Evolutionary conservation across 2,888 invertebrate genomes (phyloP), one percentile per base, ranked within the genome.

Genomic region (Notocelia uddmanniana): DNA sequence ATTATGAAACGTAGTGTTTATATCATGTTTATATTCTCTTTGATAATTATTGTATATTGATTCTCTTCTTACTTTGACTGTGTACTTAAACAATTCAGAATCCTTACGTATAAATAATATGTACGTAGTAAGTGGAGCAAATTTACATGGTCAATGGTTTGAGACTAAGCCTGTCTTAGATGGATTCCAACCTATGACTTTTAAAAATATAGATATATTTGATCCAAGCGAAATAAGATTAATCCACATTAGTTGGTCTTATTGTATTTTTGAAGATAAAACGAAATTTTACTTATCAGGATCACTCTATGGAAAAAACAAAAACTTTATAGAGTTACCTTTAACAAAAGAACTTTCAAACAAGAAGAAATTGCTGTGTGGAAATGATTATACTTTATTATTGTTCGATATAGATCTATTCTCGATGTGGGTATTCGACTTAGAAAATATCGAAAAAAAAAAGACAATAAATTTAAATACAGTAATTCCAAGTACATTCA

Each of bases 91-190:
- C 41, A 41, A 3, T 41, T 31, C 5, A 31, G 8, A 31, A 31
- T 0, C 3, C 31, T 31, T 41, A 41, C 15, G 41, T 41, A 1
- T 31, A 0, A n/a, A 6, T 10, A 70, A 11, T 41, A 81, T 87
- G 83, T 87, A 83, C 77, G 79, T 77, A 73, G 85, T 89, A 69
- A 76, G 89, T 13, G 94, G 94, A 21, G 85, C 86, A 31, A 94
- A 94, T 82, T 76, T 93, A 77, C 92, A 92, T 77, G 87, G 88
- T 2, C 94, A 94, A 72, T 94, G 94, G 94, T 78, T 83, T 73
- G 76, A 74, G 19, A 74, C 79, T 0, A 78, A 84, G 50, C 68
- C 76, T 48, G 71, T 88, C 62, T 74, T 89, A 66, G 78, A 80
- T 70, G 76, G 79, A 67, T 91, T 91, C 77, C 76, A 78, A 68